Base-by-base conservation (phyloP, 2,113 vertebrate genomes). In the Microcebus griseorufus region DNA sequence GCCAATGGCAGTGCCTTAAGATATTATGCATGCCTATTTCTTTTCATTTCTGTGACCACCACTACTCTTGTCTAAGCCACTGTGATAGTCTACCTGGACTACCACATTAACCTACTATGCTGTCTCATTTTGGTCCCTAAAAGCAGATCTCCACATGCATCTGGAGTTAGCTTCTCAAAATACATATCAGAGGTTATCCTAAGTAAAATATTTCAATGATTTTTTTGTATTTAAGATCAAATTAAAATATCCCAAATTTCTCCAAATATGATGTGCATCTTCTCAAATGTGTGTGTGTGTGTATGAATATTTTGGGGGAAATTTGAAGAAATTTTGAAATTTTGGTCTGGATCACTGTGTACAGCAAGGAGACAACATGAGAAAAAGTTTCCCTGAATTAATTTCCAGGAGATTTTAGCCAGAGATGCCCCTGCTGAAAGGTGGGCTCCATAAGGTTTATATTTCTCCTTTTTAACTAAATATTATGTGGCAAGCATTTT, bases 131-230 rank as follows among this genome's bases (percentile, higher is more conserved):
- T 80, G 22, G 6, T 9, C 25, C 34, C 62, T 9, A 37, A 64
- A 88, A 88, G 32, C 5, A n/a, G 53, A 45, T 53, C 12, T 55
- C n/a, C 20, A 42, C 11, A 11, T 37, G 34, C 0, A 37, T 48
- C n/a, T 16, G 73, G 14, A 76, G 3, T 48, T 17, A 53, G 37
- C 17, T 58, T 60, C 53, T 42, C n/a, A 88, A 93, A 93, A 62
- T 69, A 34, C 2, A 14, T 55, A 51, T 67, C 72, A 85, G 14
- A 73, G 27, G 32, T 75, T 0, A 67, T n/a, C 34, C 6, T 89
- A 53, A 88, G 22, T 75, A 53, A 93, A 94, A 67, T 90, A 84
- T 42, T 78, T 83, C 22, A 78, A 32, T 86, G 25, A 60, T 78
- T 93, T 82, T 88, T 88, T 60, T 67, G 37, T 18, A 64, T 8